Conservation (phyloP, 2,797 vertebrate genomes). For the Sebastes paucispinis region DNA sequence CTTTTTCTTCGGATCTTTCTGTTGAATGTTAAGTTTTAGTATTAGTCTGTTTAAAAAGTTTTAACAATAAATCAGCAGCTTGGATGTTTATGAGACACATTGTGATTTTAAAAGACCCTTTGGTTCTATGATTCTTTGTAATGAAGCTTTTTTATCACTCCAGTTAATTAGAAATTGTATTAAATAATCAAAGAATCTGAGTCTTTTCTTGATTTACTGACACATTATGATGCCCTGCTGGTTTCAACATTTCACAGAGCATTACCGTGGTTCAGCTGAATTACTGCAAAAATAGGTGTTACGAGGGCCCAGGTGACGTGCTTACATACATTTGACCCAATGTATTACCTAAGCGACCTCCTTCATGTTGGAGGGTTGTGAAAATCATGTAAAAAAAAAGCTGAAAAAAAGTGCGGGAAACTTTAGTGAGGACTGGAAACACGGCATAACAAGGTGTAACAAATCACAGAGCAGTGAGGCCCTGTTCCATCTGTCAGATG, state of each 20-base stretch:
- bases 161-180: neutral
- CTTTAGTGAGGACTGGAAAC: constrained; percentile 18
- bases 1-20: neutral
- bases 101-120: neutral
- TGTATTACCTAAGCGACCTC: constrained; percentile 35
- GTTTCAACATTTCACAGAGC: constrained; percentile 1
- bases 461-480: neutral
- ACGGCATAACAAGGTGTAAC: constrained; percentile 24
- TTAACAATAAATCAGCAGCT: neutral
- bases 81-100: neutral
- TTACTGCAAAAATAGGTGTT: constrained; percentile 1
- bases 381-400: neutral
- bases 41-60: neutral
- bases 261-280: neutral
- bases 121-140: neutral
- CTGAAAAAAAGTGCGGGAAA: neutral
- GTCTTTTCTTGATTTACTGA: neutral
- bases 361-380: neutral
- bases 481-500: neutral
- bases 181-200: neutral
- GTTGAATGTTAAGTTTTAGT: neutral
- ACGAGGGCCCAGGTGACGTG: constrained; percentile 18
- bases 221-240: neutral
- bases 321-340: constrained; percentile 28
- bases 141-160: neutral